Base-by-base conservation (phyloP, 2,797 vertebrate species). In the Tamandua tetradactyla region DNA sequence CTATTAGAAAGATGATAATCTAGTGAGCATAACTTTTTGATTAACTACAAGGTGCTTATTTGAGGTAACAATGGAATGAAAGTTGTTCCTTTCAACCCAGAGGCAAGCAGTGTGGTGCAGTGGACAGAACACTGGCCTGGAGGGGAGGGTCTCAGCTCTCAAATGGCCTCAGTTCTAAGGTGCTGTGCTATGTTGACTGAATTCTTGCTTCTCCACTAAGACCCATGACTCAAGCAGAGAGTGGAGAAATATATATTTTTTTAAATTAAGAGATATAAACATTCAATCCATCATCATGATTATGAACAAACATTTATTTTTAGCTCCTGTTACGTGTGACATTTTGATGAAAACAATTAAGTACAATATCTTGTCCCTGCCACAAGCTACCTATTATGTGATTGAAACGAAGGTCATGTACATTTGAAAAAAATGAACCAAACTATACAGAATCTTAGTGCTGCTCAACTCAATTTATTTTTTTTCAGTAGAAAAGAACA, bases 71-170 rank as follows among this genome's bases (percentile, higher is more conserved):
- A 10, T 9, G 13, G 44, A 52, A 32, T 23, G 25, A 71, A 62
- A 40, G 0, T 59, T 10, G 27, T 49, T 59, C 20, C 75, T 44
- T 30, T 49, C n/a, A 30, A 13, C n/a, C 62, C 13, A 7, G 25
- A 37, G 55, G 10, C n/a, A 4, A 32, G 15, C 11, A 23, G 17
- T n/a, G 10, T 12, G 23, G 66, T 66, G 27, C 18, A 5, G 25
- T 10, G 55, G 55, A 25, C 6, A 0, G 11, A 14, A 35, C 0
- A 0, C 25, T 13, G 3, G 42, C 40, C 40, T 55, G 9, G 37
- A 49, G 25, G 30, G 7, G 11, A 91, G 17, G 82, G 32, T 11
- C 4, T 49, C 17, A 8, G 3, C 42, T 49, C 59, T 59, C 32
- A 14, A 17, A 44, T 1, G 71, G n/a, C 35, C 10, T 37, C 27